Conservation (phyloP, 2,797 vertebrate species). For the Selene dorsalis region DNA sequence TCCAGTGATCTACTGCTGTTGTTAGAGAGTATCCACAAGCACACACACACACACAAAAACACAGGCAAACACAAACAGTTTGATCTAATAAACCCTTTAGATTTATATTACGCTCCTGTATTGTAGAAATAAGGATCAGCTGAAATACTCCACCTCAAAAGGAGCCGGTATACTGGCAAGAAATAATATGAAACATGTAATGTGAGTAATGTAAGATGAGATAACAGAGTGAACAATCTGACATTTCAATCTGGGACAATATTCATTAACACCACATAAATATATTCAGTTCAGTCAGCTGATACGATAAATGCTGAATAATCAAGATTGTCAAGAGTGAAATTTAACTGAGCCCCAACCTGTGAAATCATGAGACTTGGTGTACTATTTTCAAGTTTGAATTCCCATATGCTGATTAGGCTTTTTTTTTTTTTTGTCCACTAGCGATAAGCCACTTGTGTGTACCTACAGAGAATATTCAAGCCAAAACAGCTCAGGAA, state of each 20-base stretch:
- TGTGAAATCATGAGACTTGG: background rate
- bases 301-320: conserved; percentile 1
- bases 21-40: background rate
- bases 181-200: background rate
- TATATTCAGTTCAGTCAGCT: background rate
- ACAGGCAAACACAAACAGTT: background rate
- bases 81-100: background rate
- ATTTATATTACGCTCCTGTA: background rate
- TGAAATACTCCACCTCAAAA: background rate
- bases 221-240: background rate
- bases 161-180: background rate
- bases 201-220: background rate
- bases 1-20: background rate
- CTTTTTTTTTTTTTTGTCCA: background rate
- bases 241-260: background rate
- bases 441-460: background rate
- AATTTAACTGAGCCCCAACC: background rate
- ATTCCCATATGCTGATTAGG: background rate
- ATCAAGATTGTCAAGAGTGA: background rate
- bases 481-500: conserved; percentile 6
- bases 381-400: background rate
- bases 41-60: background rate
- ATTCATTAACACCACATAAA: background rate
- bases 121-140: too few species aligned
- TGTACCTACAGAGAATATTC: background rate